phyloP scores from a whole-genome alignment of 2,113 vertebrate genomes.

The Platysteira castanea region DNA sequence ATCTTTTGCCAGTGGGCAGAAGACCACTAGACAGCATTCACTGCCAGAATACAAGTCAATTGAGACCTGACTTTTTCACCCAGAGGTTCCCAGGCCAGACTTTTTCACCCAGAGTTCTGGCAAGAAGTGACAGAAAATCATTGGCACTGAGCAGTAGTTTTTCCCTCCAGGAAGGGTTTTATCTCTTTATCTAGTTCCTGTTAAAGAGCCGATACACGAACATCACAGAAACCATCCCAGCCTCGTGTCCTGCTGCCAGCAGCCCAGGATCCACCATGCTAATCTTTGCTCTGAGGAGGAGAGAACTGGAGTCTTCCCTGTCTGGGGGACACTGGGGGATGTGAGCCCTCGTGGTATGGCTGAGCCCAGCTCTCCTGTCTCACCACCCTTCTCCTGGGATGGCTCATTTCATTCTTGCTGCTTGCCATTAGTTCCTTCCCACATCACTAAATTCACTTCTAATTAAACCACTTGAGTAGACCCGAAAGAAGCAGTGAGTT shows the following conservation, averaged over 20 bases:
- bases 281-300: not conserved
- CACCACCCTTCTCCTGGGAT: accelerated
- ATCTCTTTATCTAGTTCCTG: not conserved
- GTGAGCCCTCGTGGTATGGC: not conserved
- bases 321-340: not conserved
- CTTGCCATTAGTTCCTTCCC: not conserved
- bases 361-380: not conserved
- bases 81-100: not conserved
- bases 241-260: not conserved
- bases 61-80: not conserved
- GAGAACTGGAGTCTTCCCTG: not conserved
- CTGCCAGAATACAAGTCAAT: not conserved
- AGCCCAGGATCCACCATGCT: not conserved
- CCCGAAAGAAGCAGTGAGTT: not conserved
- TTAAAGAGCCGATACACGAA: not conserved
- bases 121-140: slow-evolving; percentile 36
- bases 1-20: not conserved
- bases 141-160: not conserved
- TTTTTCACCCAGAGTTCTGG: not conserved
- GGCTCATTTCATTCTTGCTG: not conserved
- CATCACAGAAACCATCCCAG: not conserved
- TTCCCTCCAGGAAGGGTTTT: not conserved
- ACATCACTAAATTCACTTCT: not conserved
- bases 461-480: not conserved
- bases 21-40: not conserved